Evolutionary conservation across 2,888 invertebrate species (phyloP), one percentile per base, ranked within the genome.

Genomic region (Dusona sp.): DNA sequence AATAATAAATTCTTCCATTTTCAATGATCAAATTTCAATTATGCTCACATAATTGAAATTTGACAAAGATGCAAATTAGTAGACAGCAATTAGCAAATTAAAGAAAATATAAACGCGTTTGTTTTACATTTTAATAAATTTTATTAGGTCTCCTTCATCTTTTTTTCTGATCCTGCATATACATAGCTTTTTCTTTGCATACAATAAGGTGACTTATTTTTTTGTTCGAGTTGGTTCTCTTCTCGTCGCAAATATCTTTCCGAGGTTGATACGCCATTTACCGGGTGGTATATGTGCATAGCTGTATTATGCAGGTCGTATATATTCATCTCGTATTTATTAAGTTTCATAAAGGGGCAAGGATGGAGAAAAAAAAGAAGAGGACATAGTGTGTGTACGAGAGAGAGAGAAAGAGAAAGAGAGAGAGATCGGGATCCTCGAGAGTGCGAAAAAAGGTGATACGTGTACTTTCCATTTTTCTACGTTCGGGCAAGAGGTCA

Each of bases 381-480:
- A 64, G 70, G 57, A 79, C 77, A 68, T 25, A 25, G 57, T 51
- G n/a, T 22, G 51, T 7, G 70, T 67, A 33, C 74, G 54, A 19
- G 64, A 68, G 64, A 11, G 64, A 22, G 38, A 19, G 65, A 86
- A 86, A 86, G 68, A 68, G 82, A 61, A 48, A 38, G 73, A 83
- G 48, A 64, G 72, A 70, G 67, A 65, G 79, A 78, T 87, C 70
- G 74, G 45, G 67, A 82, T 82, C n/a, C 61, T 61, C n/a, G 75
- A 38, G 57, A 70, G 61, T 48, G 70, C 61, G n/a, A 33, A 51
- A 79, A 82, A 75, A 67, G 67, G 81, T 38, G 48, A 82, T 68
- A 57, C 75, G 77, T 89, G 91, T 92, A 92, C 92, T 92, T 93
- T 93, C 92, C 92, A 93, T 93, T 94, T 75, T 93, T 92, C 92